A percentile compares a stretch with the other conserved stretches of the same genome.
Conservation (phyloP, 2,888 invertebrate genomes). For the Drosophila vallismaia region DNA sequence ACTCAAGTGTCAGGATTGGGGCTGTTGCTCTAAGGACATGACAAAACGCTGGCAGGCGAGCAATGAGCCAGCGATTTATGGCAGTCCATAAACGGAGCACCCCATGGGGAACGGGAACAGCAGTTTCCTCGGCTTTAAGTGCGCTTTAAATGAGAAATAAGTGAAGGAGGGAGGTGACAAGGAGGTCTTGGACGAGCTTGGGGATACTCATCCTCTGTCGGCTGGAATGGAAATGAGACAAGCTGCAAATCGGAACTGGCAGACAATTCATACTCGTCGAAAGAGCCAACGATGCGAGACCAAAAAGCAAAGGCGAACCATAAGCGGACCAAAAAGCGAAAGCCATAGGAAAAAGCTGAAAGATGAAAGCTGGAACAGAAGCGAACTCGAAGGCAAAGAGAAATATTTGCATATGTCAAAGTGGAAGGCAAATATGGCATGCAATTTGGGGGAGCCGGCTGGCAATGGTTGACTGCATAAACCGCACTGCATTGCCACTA, state of each 20-base stretch:
- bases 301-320: constrained; percentile 15
- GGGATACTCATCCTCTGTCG: constrained; percentile 6
- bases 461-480: constrained; percentile 50
- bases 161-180: not conserved
- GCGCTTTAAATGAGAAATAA: constrained; percentile 6
- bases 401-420: constrained; percentile 60
- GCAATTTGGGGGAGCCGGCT: constrained; percentile 32
- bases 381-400: constrained; percentile 16
- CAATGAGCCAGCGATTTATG: constrained; percentile 36
- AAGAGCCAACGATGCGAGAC: constrained; percentile 27
- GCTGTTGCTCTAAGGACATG: not conserved
- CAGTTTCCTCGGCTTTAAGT: constrained; percentile 22
- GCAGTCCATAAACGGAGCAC: constrained; percentile 32
- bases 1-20: not conserved
- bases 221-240: constrained; percentile 40
- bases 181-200: not conserved
- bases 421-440: constrained; percentile 53
- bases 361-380: constrained; percentile 12
- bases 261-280: constrained; percentile 37
- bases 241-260: constrained; percentile 39
- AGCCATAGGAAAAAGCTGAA: constrained; percentile 20
- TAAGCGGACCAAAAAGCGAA: constrained; percentile 9
- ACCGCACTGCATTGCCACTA: constrained; percentile 46
- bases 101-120: not conserved
- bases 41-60: constrained; percentile 19